These are phyloP conservation scores for Mizuhopecten yessoensis DNA, from an alignment of 1,140 invertebrate genomes.

Conservation along the genomic window DNA sequence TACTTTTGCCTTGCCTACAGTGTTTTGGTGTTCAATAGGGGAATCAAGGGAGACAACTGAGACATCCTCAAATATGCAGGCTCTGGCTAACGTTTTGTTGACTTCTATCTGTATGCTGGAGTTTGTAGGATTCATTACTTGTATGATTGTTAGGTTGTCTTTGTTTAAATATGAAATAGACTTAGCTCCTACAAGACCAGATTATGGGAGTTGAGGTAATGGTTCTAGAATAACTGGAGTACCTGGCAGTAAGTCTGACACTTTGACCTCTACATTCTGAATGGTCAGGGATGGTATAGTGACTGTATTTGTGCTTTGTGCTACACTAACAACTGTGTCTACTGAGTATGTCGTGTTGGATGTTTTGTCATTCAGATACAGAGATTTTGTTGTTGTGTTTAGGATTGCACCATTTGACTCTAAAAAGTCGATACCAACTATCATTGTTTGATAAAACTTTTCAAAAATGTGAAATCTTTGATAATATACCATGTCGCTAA, in stretches of 20 bases:
- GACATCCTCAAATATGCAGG: background rate
- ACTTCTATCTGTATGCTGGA: constrained; percentile 3
- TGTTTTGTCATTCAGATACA: constrained; percentile 36
- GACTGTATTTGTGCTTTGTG: background rate
- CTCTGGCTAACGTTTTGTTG: constrained; percentile 47
- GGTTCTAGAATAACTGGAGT: constrained; percentile 42
- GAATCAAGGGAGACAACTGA: background rate
- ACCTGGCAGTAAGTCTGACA: background rate
- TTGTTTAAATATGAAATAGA: constrained; percentile 26
- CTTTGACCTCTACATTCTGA: background rate
- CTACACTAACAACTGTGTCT: constrained; percentile 46
- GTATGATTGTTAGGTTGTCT: background rate
- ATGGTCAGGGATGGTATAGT: background rate
- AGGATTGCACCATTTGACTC: background rate
- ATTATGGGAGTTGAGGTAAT: constrained; percentile 29
- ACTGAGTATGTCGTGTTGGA: background rate
- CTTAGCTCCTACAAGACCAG: constrained; percentile 51
- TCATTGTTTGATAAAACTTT: constrained; percentile 50
- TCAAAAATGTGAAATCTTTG: constrained; percentile 48
- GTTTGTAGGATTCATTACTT: constrained; percentile 52
- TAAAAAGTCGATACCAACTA: constrained; percentile 55
- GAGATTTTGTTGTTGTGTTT: background rate
- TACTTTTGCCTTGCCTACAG: too few relatives aligned
- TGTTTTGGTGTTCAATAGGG: background rate
- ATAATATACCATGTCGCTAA: background rate